Percentiles rank a stretch among this genome's conserved stretches.
Conservation (phyloP, 2,888 invertebrate species). For the Coelopa pilipes region DNA sequence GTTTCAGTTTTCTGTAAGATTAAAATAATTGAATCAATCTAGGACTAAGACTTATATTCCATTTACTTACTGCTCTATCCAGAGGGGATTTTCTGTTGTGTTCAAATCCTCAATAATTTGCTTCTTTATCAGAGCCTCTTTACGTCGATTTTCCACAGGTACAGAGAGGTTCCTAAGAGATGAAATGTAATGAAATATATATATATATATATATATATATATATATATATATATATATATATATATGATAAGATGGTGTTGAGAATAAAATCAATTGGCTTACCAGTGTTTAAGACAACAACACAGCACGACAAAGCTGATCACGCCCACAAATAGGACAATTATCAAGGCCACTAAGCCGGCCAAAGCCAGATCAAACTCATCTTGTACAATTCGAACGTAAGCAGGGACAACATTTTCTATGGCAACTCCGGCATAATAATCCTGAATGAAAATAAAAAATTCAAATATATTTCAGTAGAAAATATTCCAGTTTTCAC, state of each 20-base stretch:
- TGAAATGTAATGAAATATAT: no score
- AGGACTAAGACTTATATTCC: neutral
- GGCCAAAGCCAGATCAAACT: constrained; percentile 87
- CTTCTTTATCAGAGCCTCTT: constrained; percentile 84
- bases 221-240: constrained; percentile 54
- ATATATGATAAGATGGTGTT: no score
- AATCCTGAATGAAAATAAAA: constrained; percentile 59
- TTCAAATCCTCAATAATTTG: constrained; percentile 86
- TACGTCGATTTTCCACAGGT: constrained; percentile 82
- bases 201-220: no score
- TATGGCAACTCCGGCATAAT: constrained; percentile 79
- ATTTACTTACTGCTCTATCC: constrained; percentile 84
- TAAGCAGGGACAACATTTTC: constrained; percentile 80
- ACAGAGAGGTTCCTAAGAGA: constrained; percentile 75
- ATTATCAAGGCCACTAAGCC: constrained; percentile 87
- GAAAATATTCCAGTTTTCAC: neutral
- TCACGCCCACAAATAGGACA: constrained; percentile 85
- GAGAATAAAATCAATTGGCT: no score
- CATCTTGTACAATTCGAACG: constrained; percentile 75
- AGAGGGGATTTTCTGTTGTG: constrained; percentile 91
- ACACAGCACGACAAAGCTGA: constrained; percentile 87
- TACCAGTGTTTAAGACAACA: constrained; percentile 87
- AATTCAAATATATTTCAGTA: neutral
- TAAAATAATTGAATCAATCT: neutral
- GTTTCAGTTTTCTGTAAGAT: constrained; percentile 77